phyloP scores from a whole-genome alignment of 2,888 invertebrate species.

The Latrodectus elegans region DNA sequence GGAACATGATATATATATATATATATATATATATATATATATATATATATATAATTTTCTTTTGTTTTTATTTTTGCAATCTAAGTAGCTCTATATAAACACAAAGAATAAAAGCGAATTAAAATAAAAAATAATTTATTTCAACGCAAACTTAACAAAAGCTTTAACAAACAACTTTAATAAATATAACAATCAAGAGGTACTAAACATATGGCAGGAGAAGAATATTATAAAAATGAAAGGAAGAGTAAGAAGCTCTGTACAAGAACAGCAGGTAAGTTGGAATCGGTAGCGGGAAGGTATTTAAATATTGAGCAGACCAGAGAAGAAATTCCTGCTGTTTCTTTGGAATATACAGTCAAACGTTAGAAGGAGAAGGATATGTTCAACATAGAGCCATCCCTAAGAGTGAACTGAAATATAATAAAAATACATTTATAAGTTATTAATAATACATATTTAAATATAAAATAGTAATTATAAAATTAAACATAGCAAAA shows the following conservation, averaged over 20 bases:
- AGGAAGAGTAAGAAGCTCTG: constrained; percentile 29
- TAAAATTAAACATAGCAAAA: too few species aligned
- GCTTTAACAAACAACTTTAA: constrained; percentile 36
- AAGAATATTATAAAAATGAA: neutral
- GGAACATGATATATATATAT: too few species aligned
- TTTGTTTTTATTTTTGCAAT: too few species aligned
- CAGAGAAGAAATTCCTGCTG: constrained; percentile 5
- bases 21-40: too few species aligned
- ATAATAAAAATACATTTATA: neutral
- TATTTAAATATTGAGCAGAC: neutral
- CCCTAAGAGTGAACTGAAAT: neutral
- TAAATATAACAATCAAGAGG: constrained; percentile 48
- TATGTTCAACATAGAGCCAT: neutral
- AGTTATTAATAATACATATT: neutral
- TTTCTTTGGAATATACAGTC: constrained; percentile 18
- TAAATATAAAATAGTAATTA: neutral
- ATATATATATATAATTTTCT: too few species aligned
- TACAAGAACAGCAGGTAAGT: neutral
- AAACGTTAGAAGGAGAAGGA: neutral
- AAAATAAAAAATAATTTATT: constrained; percentile 32
- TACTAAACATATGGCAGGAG: constrained; percentile 2
- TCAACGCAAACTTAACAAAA: constrained; percentile 48
- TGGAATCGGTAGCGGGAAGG: neutral
- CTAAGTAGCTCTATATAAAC: neutral
- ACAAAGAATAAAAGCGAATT: neutral